These are phyloP conservation scores for Listrodromus nycthemerus DNA, from an alignment of 2,888 invertebrate genomes.

Conservation along the genomic window DNA sequence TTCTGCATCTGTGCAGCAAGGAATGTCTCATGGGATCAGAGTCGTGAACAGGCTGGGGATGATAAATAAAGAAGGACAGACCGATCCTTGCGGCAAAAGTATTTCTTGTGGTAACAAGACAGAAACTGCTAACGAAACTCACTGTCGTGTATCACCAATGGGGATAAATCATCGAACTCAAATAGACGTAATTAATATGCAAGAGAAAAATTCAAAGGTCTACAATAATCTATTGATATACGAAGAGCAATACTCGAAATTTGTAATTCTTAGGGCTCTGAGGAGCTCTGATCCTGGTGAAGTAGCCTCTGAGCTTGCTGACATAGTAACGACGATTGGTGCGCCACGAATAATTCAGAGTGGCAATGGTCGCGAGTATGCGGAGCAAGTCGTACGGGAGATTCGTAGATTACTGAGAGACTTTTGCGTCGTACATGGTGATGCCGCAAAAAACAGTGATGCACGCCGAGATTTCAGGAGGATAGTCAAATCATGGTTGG, in stretches of 20 bases:
- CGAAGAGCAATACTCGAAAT: constrained; percentile 76
- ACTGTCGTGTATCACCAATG: constrained; percentile 9
- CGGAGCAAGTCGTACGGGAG: constrained; percentile 74
- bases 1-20: constrained; percentile 34
- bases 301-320: constrained; percentile 74
- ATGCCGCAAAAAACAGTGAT: constrained; percentile 61
- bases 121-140: neutral
- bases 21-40: constrained; percentile 3
- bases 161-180: constrained; percentile 72
- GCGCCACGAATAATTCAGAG: constrained; percentile 77
- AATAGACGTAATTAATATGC: constrained; percentile 77
- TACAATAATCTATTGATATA: constrained; percentile 75
- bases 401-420: constrained; percentile 72
- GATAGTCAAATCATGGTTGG: constrained; percentile 72
- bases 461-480: constrained; percentile 71
- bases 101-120: neutral
- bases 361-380: constrained; percentile 74
- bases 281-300: constrained; percentile 68
- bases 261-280: constrained; percentile 74
- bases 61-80: constrained; percentile 2
- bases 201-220: constrained; percentile 57
- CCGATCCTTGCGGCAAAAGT: neutral
- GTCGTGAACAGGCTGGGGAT: neutral
- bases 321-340: constrained; percentile 77
- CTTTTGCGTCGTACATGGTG: constrained; percentile 74